phyloP scores from a whole-genome alignment of 1,140 invertebrate species.

The Zaprionus ornatus region DNA sequence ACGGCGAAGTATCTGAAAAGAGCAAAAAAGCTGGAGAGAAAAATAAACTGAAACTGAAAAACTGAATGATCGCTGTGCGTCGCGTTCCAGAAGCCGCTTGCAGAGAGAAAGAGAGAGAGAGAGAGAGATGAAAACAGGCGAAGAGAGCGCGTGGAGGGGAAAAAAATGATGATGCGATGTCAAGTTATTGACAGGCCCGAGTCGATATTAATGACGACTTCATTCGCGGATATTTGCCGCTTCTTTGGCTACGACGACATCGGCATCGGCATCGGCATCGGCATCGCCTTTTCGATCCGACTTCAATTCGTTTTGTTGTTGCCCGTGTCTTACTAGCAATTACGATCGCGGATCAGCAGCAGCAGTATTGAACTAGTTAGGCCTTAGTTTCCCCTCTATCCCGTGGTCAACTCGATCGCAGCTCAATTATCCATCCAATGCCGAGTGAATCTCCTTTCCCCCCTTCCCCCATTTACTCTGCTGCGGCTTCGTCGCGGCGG shows the following conservation, averaged over 20 bases:
- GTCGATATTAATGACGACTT: slow-evolving; percentile 82
- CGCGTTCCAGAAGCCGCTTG: slow-evolving; percentile 42
- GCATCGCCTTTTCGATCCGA: not conserved
- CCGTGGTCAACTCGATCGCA: not conserved
- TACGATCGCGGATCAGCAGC: slow-evolving; percentile 26
- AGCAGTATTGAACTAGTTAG: slow-evolving; percentile 63
- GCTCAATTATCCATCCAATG: slow-evolving; percentile 24
- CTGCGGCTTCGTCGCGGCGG: not conserved
- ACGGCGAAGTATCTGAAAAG: slow-evolving; percentile 48
- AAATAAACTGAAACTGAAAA: slow-evolving; percentile 10
- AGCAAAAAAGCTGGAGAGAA: not conserved
- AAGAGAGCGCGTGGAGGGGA: not conserved
- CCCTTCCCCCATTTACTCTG: too few species aligned
- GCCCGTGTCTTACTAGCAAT: slow-evolving; percentile 68
- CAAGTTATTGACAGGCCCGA: slow-evolving; percentile 77
- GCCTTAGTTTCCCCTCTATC: slow-evolving; percentile 1
- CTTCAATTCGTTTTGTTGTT: slow-evolving; percentile 46
- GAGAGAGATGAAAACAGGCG: not conserved
- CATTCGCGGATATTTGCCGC: slow-evolving; percentile 57
- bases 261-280: not conserved
- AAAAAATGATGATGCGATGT: slow-evolving; percentile 74
- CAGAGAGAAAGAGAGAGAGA: not conserved
- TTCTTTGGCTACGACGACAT: not conserved
- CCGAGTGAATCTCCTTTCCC: not conserved
- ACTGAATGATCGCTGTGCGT: slow-evolving; percentile 6